These are phyloP conservation scores for Papilio polyxenes DNA, from an alignment of 1,140 invertebrate genomes.

Conservation along the genomic window DNA sequence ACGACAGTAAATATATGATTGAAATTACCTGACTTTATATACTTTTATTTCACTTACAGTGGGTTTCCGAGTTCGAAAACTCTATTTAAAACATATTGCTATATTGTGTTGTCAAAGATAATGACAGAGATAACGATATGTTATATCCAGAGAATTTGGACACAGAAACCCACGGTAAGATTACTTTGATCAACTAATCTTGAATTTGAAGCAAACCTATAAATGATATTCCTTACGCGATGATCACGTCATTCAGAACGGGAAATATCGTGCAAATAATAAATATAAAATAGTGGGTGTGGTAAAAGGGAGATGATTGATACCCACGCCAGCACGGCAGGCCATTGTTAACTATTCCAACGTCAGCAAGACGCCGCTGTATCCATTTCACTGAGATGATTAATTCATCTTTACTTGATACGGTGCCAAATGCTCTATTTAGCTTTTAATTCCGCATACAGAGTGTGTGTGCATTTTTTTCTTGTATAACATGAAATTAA, in stretches of 20 bases:
- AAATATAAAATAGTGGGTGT: constrained; percentile 8
- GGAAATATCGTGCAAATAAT: background rate
- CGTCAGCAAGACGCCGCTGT: constrained; percentile 20
- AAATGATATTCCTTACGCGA: background rate
- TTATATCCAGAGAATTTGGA: no score
- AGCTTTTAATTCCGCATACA: background rate
- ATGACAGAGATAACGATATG: no score
- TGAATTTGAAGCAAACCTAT: no score
- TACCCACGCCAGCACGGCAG: background rate
- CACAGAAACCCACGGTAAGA: no score
- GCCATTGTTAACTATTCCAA: constrained; percentile 28
- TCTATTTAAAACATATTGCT: no score
- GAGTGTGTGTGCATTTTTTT: background rate
- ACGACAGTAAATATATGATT: no score
- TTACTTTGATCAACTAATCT: no score
- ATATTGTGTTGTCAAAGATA: no score
- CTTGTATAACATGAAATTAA: no score
- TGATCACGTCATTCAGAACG: background rate
- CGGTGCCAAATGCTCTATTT: constrained; percentile 16
- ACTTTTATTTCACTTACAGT: no score
- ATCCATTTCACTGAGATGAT: constrained; percentile 16
- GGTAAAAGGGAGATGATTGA: constrained; percentile 31
- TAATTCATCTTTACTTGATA: constrained; percentile 27
- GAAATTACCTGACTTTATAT: no score
- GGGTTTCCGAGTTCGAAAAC: no score